These are phyloP conservation scores for Panonychus citri DNA, from an alignment of 1,140 invertebrate species.

Conservation along the genomic window DNA sequence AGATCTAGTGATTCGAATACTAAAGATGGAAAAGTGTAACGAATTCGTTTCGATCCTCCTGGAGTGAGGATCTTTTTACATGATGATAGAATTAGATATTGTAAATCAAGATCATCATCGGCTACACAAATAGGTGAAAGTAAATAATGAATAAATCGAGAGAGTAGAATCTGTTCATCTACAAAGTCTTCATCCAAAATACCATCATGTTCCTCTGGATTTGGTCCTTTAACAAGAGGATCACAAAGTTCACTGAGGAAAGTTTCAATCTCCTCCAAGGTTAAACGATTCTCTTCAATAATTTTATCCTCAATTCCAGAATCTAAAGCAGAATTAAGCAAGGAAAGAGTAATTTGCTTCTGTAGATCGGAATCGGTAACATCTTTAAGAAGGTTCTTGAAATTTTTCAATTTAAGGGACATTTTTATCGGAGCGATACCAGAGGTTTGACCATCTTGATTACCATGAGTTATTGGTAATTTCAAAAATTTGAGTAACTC, in stretches of 20 bases:
- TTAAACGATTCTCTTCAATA: slow-evolving; percentile 1
- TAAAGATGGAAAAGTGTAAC: slow-evolving; percentile 81
- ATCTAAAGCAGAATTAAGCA: slow-evolving; percentile 8
- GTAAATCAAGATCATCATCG: slow-evolving; percentile 31
- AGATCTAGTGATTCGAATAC: slow-evolving; percentile 81
- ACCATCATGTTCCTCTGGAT: not conserved
- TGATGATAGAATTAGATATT: slow-evolving; percentile 33
- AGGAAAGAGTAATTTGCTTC: slow-evolving; percentile 5
- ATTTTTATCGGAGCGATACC: slow-evolving; percentile 7
- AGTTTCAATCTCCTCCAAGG: slow-evolving; percentile 6
- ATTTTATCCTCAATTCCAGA: slow-evolving; percentile 1
- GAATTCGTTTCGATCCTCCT: slow-evolving; percentile 64
- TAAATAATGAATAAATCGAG: slow-evolving; percentile 68
- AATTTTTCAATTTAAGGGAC: slow-evolving; percentile 8
- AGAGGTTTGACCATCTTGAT: not conserved
- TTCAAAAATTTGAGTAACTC: slow-evolving; percentile 79
- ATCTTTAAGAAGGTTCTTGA: slow-evolving; percentile 8
- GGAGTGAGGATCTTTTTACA: slow-evolving; percentile 66
- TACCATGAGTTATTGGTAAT: slow-evolving; percentile 37
- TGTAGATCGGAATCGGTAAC: slow-evolving; percentile 4
- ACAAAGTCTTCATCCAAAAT: slow-evolving; percentile 90
- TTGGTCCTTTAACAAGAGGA: slow-evolving; percentile 5
- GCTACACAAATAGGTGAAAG: slow-evolving; percentile 7
- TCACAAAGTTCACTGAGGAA: slow-evolving; percentile 9
- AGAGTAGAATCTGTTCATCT: slow-evolving; percentile 82